These are phyloP conservation scores for Dugesia japonica DNA, from an alignment of 2,888 invertebrate species.

Conservation along the genomic window DNA sequence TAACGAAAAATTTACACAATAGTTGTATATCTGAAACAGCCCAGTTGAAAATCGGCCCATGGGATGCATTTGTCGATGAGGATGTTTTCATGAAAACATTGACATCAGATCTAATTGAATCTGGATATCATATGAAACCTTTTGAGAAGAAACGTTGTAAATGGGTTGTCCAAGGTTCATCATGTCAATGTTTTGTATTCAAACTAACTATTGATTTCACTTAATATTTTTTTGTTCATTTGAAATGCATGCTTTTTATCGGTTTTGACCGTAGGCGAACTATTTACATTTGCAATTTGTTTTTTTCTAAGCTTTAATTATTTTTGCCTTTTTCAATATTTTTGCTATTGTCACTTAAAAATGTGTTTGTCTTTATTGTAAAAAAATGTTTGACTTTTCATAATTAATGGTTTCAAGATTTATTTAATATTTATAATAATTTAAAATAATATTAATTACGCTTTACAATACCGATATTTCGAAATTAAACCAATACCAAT, in stretches of 20 bases:
- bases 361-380: background rate
- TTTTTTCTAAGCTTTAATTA: background rate
- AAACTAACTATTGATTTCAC: conserved; percentile 38
- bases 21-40: conserved; percentile 42
- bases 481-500: no score
- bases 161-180: conserved; percentile 43
- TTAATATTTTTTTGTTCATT: conserved; percentile 12
- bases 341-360: background rate
- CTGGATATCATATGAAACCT: conserved; percentile 40
- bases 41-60: conserved; percentile 41
- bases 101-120: conserved; percentile 41
- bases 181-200: conserved; percentile 42
- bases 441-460: no score
- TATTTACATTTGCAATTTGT: background rate
- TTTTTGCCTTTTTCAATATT: background rate
- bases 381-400: no score
- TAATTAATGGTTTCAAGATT: no score
- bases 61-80: conserved; percentile 42
- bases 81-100: conserved; percentile 41
- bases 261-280: background rate
- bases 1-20: conserved; percentile 41
- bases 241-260: background rate
- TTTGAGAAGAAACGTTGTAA: conserved; percentile 42
- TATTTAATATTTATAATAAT: no score
- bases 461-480: no score